Conservation (phyloP, 2,797 vertebrate genomes). For the Lithobates pipiens region DNA sequence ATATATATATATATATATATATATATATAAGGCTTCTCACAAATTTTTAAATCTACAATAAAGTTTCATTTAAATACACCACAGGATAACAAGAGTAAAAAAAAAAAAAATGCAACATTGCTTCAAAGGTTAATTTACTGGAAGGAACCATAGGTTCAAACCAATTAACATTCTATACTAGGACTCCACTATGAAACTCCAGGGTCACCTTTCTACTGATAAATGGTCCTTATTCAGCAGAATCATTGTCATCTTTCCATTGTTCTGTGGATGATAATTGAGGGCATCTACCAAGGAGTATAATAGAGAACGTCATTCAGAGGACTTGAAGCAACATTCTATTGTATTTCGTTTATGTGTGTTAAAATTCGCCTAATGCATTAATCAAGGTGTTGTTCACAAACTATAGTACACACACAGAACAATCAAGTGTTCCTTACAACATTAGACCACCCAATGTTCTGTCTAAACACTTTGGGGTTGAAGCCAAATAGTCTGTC, state of each 20-base stretch:
- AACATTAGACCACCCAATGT: no score
- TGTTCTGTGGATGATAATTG: not conserved
- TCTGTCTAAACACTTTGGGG: no score
- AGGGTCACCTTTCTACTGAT: conserved; percentile 28
- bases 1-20: no score
- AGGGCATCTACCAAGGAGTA: not conserved
- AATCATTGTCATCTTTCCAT: conserved; percentile 13
- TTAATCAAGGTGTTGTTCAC: not conserved
- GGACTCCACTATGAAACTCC: not conserved
- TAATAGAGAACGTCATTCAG: conserved; percentile 4
- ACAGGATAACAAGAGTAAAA: not conserved
- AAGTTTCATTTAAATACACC: not conserved
- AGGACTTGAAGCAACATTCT: not conserved
- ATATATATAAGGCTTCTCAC: no score
- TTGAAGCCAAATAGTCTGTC: no score
- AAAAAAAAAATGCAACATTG: not conserved
- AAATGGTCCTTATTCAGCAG: conserved; percentile 11
- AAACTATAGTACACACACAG: not conserved
- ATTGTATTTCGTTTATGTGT: not conserved
- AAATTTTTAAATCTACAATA: no score
- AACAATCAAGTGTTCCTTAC: not conserved
- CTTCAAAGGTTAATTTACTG: not conserved
- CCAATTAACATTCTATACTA: conserved; percentile 19
- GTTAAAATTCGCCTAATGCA: not conserved
- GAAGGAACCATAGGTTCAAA: not conserved